Conservation (phyloP, 2,888 invertebrate genomes). For the Stictocephala bisonia region DNA sequence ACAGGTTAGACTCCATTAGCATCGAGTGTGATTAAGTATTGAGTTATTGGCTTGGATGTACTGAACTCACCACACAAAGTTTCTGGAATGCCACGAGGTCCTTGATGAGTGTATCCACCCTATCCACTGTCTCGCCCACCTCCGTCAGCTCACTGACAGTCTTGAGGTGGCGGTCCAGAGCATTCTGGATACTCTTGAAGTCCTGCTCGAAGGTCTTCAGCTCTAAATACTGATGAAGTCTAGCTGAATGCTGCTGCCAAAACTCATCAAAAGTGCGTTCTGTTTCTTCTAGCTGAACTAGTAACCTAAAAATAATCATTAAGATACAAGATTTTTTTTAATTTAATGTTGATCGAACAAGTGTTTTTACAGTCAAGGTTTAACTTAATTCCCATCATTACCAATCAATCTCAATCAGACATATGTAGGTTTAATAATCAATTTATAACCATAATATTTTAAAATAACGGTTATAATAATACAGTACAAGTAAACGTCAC, state of each 20-base stretch:
- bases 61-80: conserved; percentile 73
- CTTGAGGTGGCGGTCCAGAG: conserved; percentile 83
- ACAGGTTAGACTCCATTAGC: no score
- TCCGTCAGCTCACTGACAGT: conserved; percentile 86
- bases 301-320: conserved; percentile 71
- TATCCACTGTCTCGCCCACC: conserved; percentile 86
- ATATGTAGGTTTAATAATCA: no score
- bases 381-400: no score
- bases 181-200: conserved; percentile 89
- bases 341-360: no score
- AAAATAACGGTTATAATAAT: no score
- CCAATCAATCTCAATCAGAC: no score
- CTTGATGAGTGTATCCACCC: conserved; percentile 81
- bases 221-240: conserved; percentile 89
- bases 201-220: conserved; percentile 94
- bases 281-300: conserved; percentile 94
- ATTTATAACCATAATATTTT: no score
- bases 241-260: conserved; percentile 92
- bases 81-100: conserved; percentile 84
- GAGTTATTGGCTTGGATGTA: no score
- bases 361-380: no score
- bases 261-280: conserved; percentile 94
- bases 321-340: no score
- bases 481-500: no score
- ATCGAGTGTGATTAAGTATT: no score